Conservation (phyloP, 2,888 invertebrate genomes). For the Tuberolachnus salignus region DNA sequence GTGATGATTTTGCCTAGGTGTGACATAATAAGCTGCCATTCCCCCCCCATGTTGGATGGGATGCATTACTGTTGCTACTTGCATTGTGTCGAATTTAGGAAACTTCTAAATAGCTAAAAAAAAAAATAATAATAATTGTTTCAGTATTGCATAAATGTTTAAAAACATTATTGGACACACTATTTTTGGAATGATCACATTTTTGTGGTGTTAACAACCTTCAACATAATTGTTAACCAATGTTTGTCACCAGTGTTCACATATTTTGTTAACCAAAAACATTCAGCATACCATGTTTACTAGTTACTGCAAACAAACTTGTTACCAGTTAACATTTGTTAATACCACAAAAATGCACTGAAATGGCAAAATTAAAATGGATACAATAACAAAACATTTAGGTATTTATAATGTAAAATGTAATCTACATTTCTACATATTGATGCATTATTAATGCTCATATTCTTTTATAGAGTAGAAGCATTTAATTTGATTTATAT, state of each 20-base stretch:
- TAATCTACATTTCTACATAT: not conserved
- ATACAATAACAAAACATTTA: not conserved
- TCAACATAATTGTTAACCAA: too few species aligned
- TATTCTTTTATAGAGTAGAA: too few species aligned
- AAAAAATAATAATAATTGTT: constrained; percentile 17
- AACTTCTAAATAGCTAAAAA: constrained; percentile 40
- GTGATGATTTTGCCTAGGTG: constrained; percentile 44
- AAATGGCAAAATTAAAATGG: not conserved
- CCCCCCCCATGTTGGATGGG: constrained; percentile 43
- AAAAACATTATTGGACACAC: not conserved
- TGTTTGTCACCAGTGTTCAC: too few species aligned
- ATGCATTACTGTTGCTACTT: constrained; percentile 52
- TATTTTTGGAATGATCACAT: not conserved
- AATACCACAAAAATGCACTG: too few species aligned
- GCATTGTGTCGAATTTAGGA: constrained; percentile 44
- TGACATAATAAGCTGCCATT: constrained; percentile 49
- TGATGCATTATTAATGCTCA: too few species aligned
- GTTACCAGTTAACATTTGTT: not conserved
- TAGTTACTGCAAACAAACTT: not conserved
- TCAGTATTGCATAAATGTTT: not conserved
- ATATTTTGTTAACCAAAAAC: too few species aligned
- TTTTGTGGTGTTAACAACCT: not conserved
- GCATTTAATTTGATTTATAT: too few species aligned
- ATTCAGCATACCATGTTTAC: too few species aligned
- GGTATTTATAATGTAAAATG: not conserved